phyloP scores from a whole-genome alignment of 2,888 invertebrate species.

The Elegia similella region DNA sequence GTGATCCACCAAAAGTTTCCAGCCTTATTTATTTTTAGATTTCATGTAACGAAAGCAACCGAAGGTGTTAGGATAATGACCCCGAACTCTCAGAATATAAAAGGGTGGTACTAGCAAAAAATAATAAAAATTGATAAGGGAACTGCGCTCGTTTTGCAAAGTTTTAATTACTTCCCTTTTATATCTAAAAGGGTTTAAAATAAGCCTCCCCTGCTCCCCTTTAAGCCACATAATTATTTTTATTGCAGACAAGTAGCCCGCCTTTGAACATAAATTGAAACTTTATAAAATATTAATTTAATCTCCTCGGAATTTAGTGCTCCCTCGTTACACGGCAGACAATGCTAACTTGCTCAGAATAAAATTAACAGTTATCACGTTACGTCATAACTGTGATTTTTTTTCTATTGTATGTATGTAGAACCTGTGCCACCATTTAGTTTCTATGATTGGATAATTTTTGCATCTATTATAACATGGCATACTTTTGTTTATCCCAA shows the following conservation, averaged over 20 bases:
- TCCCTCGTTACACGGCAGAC: not conserved
- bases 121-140: slow-evolving; percentile 42
- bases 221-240: slow-evolving; percentile 35
- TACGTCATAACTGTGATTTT: no score
- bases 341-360: not conserved
- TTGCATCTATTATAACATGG: no score
- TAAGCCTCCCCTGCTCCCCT: slow-evolving; percentile 41
- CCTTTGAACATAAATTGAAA: slow-evolving; percentile 16
- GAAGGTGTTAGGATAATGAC: slow-evolving; percentile 9
- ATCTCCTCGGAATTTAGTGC: slow-evolving; percentile 7
- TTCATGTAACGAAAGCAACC: slow-evolving; percentile 6
- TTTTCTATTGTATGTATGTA: no score
- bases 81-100: not conserved
- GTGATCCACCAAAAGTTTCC: not conserved
- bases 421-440: no score
- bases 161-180: slow-evolving; percentile 61
- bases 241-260: slow-evolving; percentile 13
- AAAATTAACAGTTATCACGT: not conserved
- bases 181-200: slow-evolving; percentile 48
- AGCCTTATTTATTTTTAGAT: slow-evolving; percentile 5
- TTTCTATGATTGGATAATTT: no score
- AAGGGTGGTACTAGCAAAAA: slow-evolving; percentile 36
- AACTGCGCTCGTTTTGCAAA: slow-evolving; percentile 36
- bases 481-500: no score
- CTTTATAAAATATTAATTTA: slow-evolving; percentile 15